phyloP scores from a whole-genome alignment of 2,797 vertebrate genomes.

The Phyllotis vaccarum region DNA sequence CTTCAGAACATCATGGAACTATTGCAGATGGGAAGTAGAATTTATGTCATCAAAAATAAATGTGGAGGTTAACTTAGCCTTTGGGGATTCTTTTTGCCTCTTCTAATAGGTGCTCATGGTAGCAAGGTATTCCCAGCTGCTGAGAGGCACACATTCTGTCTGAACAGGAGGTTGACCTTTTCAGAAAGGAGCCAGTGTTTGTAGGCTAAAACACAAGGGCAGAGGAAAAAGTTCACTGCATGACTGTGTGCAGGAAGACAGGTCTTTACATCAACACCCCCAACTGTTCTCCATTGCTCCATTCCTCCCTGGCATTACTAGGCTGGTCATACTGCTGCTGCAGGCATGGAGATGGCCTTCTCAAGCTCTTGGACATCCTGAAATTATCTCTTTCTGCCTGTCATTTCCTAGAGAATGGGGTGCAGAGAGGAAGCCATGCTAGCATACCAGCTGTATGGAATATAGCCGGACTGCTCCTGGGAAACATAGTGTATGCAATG shows the following conservation, averaged over 20 bases:
- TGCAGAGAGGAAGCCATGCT: neutral
- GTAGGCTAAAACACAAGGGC: slow-evolving; percentile 59
- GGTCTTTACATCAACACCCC: neutral
- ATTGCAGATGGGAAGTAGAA: slow-evolving; percentile 32
- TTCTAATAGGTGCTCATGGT: slow-evolving; percentile 41
- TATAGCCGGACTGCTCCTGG: neutral
- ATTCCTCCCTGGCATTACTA: neutral
- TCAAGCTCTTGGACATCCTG: slow-evolving; percentile 28
- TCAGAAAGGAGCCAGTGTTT: slow-evolving; percentile 62
- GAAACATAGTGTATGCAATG: neutral
- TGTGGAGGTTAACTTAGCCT: slow-evolving; percentile 23
- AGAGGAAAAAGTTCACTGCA: neutral
- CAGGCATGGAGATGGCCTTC: neutral
- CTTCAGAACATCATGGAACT: slow-evolving; percentile 53
- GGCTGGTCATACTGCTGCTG: neutral
- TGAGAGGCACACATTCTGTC: slow-evolving; percentile 58
- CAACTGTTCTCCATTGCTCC: neutral
- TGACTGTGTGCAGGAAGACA: neutral
- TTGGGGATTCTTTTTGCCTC: neutral
- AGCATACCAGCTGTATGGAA: neutral
- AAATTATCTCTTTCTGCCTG: neutral
- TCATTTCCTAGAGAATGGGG: neutral
- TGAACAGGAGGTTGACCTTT: slow-evolving; percentile 69
- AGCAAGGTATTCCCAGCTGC: slow-evolving; percentile 51
- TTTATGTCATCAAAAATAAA: slow-evolving; percentile 60